Conservation (phyloP, 1,140 invertebrate genomes). For the Coelopa frigida region DNA sequence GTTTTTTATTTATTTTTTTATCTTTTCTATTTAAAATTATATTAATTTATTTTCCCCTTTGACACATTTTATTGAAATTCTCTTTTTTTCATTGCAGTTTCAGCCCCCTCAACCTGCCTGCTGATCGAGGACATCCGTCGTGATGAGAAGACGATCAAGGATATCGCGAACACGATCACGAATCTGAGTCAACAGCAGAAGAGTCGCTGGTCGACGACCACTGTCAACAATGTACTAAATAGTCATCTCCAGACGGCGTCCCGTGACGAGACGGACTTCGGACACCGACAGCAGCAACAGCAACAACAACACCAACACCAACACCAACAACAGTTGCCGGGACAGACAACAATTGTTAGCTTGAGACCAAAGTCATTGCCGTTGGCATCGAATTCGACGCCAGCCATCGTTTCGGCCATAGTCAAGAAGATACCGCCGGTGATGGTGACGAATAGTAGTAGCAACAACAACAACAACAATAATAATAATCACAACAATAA, state of each 20-base stretch:
- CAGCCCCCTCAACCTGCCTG: slow-evolving; percentile 36
- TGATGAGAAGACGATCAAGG: slow-evolving; percentile 41
- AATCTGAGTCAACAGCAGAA: slow-evolving; percentile 42
- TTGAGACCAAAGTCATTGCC: slow-evolving; percentile 41
- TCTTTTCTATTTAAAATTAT: slow-evolving; percentile 1
- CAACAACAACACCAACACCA: slow-evolving; percentile 14
- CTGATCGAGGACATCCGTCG: slow-evolving; percentile 40
- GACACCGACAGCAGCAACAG: slow-evolving; percentile 13
- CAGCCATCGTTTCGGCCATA: slow-evolving; percentile 44
- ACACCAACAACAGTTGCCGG: slow-evolving; percentile 14
- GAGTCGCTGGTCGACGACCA: slow-evolving; percentile 33
- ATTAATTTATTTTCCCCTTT: slow-evolving; percentile 1
- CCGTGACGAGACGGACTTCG: slow-evolving; percentile 37
- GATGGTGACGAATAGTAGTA: slow-evolving; percentile 16
- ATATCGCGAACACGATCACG: slow-evolving; percentile 42
- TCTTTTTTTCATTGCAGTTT: slow-evolving; percentile 23
- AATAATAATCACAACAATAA: slow-evolving; percentile 17
- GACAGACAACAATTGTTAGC: slow-evolving; percentile 16
- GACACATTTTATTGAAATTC: neutral
- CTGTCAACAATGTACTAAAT: slow-evolving; percentile 38
- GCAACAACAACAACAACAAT: slow-evolving; percentile 14
- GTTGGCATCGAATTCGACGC: slow-evolving; percentile 37
- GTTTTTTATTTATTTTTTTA: neutral
- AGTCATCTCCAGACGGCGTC: slow-evolving; percentile 32
- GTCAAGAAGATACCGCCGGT: slow-evolving; percentile 44